These are phyloP conservation scores for Scarus forsteni DNA, from an alignment of 2,797 vertebrate genomes.

Conservation along the genomic window DNA sequence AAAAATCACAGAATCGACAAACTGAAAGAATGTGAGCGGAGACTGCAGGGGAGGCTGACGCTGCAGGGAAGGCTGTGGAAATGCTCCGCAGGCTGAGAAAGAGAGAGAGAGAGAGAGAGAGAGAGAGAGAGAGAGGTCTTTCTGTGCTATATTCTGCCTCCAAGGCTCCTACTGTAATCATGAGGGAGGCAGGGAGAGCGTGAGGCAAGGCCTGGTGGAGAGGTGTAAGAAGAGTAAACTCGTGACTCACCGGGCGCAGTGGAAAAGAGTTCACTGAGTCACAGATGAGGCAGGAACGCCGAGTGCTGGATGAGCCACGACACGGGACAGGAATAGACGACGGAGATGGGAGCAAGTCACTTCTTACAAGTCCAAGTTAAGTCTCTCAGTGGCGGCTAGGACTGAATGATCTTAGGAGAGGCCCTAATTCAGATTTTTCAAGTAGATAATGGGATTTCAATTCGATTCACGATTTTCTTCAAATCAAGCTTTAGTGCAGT, in stretches of 20 bases:
- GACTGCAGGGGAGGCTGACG: slow-evolving; percentile 28
- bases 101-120: slow-evolving; percentile 28
- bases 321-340: slow-evolving; percentile 62
- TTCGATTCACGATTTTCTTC: no score
- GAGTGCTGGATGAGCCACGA: slow-evolving; percentile 61
- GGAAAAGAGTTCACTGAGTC: slow-evolving; percentile 76
- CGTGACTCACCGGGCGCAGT: slow-evolving; percentile 74
- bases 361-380: no score
- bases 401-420: no score
- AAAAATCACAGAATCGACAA: slow-evolving; percentile 12
- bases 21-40: slow-evolving; percentile 18
- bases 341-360: neutral
- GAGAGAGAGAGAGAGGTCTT: slow-evolving; percentile 41
- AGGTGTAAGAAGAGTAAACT: slow-evolving; percentile 72
- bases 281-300: slow-evolving; percentile 64
- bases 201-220: slow-evolving; percentile 43
- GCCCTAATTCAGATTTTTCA: no score
- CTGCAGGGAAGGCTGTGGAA: slow-evolving; percentile 44
- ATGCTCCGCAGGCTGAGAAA: slow-evolving; percentile 47
- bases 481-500: no score
- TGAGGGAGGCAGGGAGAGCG: slow-evolving; percentile 46
- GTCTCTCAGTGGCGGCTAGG: no score
- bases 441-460: no score
- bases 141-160: slow-evolving; percentile 21
- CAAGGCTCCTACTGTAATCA: slow-evolving; percentile 50